A percentile compares a stretch with the other conserved stretches of the same genome.
Conservation (phyloP, 2,113 vertebrate species). For the Nerophis lumbriciformis region DNA sequence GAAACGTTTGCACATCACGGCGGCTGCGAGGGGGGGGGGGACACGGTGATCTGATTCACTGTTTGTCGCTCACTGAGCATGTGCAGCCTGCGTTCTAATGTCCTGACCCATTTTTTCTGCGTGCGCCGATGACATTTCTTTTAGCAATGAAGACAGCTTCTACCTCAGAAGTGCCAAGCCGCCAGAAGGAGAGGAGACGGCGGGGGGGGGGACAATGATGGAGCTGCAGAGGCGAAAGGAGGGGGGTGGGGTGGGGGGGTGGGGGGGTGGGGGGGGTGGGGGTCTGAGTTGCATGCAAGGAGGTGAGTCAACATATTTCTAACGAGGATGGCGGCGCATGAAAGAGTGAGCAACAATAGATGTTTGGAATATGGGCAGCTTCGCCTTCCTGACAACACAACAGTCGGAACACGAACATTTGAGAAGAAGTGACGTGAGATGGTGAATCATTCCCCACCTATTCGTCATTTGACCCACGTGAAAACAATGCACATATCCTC, state of each 20-base stretch:
- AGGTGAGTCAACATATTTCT: slow-evolving; percentile 67
- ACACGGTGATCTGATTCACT: slow-evolving; percentile 57
- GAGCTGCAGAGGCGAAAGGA: slow-evolving; percentile 34
- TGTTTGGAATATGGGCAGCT: slow-evolving; percentile 37
- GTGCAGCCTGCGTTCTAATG: slow-evolving; percentile 53
- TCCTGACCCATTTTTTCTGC: slow-evolving; percentile 65
- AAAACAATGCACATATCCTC: slow-evolving; percentile 22
- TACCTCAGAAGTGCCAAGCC: slow-evolving; percentile 64
- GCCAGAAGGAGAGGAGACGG: slow-evolving; percentile 54
- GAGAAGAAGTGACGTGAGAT: not conserved
- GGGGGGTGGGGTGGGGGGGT: not conserved
- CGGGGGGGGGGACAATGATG: slow-evolving; percentile 30
- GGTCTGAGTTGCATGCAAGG: slow-evolving; percentile 22
- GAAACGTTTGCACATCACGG: slow-evolving; percentile 54
- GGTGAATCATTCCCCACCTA: slow-evolving; percentile 1
- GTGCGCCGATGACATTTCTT: slow-evolving; percentile 67
- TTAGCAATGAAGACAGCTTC: slow-evolving; percentile 68
- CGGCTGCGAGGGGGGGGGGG: slow-evolving; percentile 33
- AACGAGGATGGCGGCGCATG: slow-evolving; percentile 50
- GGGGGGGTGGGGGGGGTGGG: not conserved
- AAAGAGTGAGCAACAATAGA: slow-evolving; percentile 20
- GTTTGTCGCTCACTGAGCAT: slow-evolving; percentile 56
- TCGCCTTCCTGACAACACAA: slow-evolving; percentile 24
- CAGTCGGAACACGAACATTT: not conserved
- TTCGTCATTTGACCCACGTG: not conserved